Percentiles rank a stretch among this genome's conserved stretches.
Conservation (phyloP, 2,888 invertebrate species). For the Callyntrura sp. region DNA sequence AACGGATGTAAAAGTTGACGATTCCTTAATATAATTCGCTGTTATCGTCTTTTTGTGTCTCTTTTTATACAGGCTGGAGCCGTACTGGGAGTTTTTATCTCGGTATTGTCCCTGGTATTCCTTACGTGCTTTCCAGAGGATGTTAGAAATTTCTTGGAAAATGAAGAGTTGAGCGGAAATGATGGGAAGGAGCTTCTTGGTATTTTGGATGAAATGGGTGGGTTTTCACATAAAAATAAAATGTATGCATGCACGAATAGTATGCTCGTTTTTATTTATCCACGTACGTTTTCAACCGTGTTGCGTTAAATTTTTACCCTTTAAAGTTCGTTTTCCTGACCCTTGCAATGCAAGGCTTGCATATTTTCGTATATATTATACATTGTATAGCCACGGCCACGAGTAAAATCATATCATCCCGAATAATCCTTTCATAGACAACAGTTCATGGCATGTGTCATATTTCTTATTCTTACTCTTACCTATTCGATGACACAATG, state of each 20-base stretch:
- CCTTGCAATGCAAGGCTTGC: too few species aligned
- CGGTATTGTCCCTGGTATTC: slow-evolving; percentile 57
- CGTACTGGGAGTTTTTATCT: slow-evolving; percentile 67
- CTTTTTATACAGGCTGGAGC: slow-evolving; percentile 61
- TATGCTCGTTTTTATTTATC: slow-evolving; percentile 3
- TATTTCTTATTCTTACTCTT: too few species aligned
- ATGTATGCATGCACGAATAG: too few species aligned
- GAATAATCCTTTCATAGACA: too few species aligned
- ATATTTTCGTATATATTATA: too few species aligned
- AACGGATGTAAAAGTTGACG: not conserved
- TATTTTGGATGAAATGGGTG: slow-evolving; percentile 66
- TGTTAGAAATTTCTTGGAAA: slow-evolving; percentile 45
- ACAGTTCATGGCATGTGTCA: too few species aligned
- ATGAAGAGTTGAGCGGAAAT: slow-evolving; percentile 53
- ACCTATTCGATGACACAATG: too few species aligned
- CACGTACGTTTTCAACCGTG: too few species aligned
- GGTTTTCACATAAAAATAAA: not conserved
- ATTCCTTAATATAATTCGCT: slow-evolving; percentile 6
- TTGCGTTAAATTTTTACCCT: too few species aligned
- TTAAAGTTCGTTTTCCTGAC: too few species aligned
- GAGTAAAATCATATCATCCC: too few species aligned
- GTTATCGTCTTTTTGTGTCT: not conserved
- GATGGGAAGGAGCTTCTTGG: slow-evolving; percentile 54
- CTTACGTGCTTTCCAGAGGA: slow-evolving; percentile 57
- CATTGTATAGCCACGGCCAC: too few species aligned